Conservation (phyloP, 2,888 invertebrate genomes). For the Macrophya alboannulata region DNA sequence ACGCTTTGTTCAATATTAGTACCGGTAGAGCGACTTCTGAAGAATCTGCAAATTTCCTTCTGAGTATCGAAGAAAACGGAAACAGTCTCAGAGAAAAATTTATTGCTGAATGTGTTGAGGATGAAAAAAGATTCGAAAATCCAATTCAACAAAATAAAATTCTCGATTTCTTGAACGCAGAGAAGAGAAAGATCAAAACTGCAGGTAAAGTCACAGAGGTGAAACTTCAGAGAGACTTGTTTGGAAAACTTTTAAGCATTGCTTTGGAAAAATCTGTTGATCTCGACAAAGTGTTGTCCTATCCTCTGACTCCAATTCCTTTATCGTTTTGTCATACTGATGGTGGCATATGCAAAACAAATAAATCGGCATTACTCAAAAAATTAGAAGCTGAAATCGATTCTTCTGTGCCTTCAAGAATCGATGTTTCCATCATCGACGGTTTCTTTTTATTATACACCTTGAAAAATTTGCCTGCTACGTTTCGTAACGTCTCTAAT, state of each 20-base stretch:
- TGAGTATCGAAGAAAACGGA: neutral
- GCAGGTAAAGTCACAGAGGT: neutral
- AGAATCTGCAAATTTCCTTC: too few relatives aligned
- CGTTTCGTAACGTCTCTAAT: too few relatives aligned
- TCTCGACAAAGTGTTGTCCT: slow-evolving; percentile 59
- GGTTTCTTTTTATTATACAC: too few relatives aligned
- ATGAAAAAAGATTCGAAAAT: neutral
- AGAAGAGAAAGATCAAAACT: neutral
- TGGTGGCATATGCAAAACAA: slow-evolving; percentile 62
- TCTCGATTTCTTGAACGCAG: neutral
- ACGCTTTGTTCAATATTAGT: too few relatives aligned
- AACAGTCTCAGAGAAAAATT: neutral
- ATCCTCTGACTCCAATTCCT: slow-evolving; percentile 63
- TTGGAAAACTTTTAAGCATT: neutral
- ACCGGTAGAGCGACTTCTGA: too few relatives aligned
- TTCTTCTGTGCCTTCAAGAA: neutral
- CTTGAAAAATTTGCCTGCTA: too few relatives aligned
- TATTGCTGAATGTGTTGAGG: neutral
- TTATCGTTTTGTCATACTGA: slow-evolving; percentile 62
- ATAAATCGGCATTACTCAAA: slow-evolving; percentile 61
- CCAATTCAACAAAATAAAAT: slow-evolving; percentile 8
- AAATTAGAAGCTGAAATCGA: slow-evolving; percentile 52
- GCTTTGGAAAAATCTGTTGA: slow-evolving; percentile 54
- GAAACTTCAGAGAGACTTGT: slow-evolving; percentile 21
- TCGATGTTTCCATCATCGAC: slow-evolving; percentile 32